A percentile compares a stretch with the other conserved stretches of the same genome.
phyloP scores from a whole-genome alignment of 2,113 vertebrate genomes.

The Lepisosteus osseus region DNA sequence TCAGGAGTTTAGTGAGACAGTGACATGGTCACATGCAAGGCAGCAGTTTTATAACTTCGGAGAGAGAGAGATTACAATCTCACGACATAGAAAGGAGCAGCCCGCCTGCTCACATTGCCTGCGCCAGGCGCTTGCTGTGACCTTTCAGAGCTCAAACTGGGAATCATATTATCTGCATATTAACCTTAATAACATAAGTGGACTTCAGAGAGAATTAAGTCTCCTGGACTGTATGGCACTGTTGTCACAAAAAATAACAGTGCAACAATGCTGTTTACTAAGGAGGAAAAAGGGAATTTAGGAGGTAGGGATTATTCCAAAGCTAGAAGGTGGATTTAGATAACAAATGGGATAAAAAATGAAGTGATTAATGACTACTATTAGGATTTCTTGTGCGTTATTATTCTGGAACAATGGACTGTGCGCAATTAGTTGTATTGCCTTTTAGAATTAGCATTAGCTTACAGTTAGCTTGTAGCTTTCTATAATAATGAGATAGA shows the following conservation, averaged over 20 bases:
- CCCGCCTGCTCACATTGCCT: neutral
- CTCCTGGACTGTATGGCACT: neutral
- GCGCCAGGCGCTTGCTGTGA: slow-evolving; percentile 6
- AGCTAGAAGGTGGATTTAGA: neutral
- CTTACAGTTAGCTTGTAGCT: no score
- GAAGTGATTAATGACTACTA: no score
- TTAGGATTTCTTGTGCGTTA: no score
- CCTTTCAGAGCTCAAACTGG: slow-evolving; percentile 1
- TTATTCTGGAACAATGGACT: no score
- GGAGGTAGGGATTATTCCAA: neutral
- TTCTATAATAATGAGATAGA: no score
- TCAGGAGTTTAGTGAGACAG: no score
- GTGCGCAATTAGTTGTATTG: no score
- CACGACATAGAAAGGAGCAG: slow-evolving; percentile 10
- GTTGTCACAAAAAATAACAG: neutral
- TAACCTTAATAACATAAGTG: slow-evolving; percentile 15
- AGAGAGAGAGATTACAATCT: slow-evolving; percentile 32
- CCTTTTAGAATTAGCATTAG: no score
- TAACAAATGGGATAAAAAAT: neutral
- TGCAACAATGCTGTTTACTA: neutral
- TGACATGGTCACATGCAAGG: no score
- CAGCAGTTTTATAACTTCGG: no score
- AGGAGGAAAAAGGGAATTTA: neutral
- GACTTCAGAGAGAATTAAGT: slow-evolving; percentile 18
- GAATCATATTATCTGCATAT: slow-evolving; percentile 13